Conservation (phyloP, 2,888 invertebrate genomes). For the Caenorhabditis plicata region DNA sequence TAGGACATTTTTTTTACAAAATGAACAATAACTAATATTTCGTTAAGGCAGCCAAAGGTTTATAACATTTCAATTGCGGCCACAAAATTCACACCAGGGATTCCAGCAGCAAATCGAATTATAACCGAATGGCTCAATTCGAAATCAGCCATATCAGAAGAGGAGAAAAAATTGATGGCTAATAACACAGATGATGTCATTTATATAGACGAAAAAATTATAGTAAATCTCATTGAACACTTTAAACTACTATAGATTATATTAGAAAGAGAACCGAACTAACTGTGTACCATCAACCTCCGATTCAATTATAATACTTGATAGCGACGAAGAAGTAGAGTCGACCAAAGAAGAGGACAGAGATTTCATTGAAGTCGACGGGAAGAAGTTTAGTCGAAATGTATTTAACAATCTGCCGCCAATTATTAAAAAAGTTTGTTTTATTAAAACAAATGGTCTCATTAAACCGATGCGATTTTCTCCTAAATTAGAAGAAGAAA, state of each 20-base stretch:
- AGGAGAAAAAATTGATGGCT: not conserved
- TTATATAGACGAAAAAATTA: conserved; percentile 5
- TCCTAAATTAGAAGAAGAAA: not conserved
- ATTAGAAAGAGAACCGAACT: no score
- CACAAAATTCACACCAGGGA: conserved; percentile 30
- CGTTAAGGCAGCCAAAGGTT: conserved; percentile 35
- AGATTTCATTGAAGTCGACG: conserved; percentile 11
- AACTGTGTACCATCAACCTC: no score
- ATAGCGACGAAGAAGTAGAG: conserved; percentile 3
- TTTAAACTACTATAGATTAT: no score
- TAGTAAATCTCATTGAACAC: not conserved
- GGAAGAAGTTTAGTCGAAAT: not conserved
- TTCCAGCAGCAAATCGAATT: conserved; percentile 13
- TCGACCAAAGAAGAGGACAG: not conserved
- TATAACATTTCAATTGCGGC: conserved; percentile 36
- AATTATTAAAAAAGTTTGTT: conserved; percentile 2
- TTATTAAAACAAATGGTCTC: no score
- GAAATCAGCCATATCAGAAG: no score
- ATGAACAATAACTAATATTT: not conserved
- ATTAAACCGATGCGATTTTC: not conserved
- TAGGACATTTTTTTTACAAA: not conserved
- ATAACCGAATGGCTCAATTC: conserved; percentile 26
- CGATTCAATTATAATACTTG: conserved; percentile 5
- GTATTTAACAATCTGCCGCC: not conserved
- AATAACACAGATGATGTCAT: conserved; percentile 1